phyloP scores from a whole-genome alignment of 2,888 invertebrate genomes.

The Drosophila ezoana region DNA sequence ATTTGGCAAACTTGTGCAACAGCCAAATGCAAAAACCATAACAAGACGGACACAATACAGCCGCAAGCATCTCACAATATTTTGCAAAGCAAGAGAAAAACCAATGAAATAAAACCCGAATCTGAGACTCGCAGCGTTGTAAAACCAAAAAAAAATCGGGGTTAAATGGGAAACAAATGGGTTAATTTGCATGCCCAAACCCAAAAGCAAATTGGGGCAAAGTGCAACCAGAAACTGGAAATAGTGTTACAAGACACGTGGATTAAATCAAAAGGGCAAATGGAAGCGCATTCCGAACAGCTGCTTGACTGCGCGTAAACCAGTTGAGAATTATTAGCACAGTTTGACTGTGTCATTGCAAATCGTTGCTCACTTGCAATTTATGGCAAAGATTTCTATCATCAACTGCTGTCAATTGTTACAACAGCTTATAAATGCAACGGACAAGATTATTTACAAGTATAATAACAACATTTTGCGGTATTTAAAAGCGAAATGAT shows the following conservation, averaged over 20 bases:
- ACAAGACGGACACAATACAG: slow-evolving; percentile 24
- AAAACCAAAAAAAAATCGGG: slow-evolving; percentile 38
- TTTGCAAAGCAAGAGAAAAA: slow-evolving; percentile 38
- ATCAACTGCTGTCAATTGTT: too few relatives aligned
- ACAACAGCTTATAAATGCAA: too few relatives aligned
- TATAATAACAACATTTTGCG: too few relatives aligned
- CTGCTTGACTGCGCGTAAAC: neutral
- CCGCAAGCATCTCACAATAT: slow-evolving; percentile 52
- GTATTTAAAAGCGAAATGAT: too few relatives aligned
- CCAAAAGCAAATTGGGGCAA: slow-evolving; percentile 41
- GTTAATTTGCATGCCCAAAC: slow-evolving; percentile 49
- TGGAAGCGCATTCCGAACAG: neutral
- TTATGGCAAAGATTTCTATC: too few relatives aligned
- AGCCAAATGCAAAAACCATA: slow-evolving; percentile 19
- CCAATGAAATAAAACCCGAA: slow-evolving; percentile 28
- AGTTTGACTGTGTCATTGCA: neutral
- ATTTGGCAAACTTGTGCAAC: slow-evolving; percentile 70
- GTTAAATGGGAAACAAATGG: slow-evolving; percentile 69
- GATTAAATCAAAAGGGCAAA: slow-evolving; percentile 2
- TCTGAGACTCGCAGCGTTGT: slow-evolving; percentile 34
- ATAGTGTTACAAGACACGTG: slow-evolving; percentile 8
- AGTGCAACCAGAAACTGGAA: slow-evolving; percentile 42
- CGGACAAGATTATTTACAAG: too few relatives aligned
- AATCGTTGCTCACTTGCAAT: too few relatives aligned
- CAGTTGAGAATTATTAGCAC: slow-evolving; percentile 1